Evolutionary conservation across 1,140 invertebrate species (phyloP), one percentile per base, ranked within the genome.

Genomic region (Temnothorax curvispinosus): DNA sequence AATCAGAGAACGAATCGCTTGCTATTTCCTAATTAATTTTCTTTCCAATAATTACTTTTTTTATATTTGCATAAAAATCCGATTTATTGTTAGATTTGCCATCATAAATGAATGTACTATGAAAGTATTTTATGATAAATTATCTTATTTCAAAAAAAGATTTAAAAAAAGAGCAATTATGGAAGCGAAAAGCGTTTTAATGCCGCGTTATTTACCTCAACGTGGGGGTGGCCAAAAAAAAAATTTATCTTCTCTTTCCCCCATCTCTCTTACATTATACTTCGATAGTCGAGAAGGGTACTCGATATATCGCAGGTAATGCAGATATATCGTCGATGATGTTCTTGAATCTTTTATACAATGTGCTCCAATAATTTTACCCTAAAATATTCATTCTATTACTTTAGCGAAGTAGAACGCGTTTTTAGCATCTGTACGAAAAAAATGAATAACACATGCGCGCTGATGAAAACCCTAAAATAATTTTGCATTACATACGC

Each of bases 211-310:
- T 41, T 75, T 35, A 58, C 18, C 56, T 74, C 13, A 27, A 11
- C 5, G 18, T 32, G 11, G 11, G 50, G 7, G 8, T 74, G 18
- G 6, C 44, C 9, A 58, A 74, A 58, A 13, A 75, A 58, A 75
- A 44, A 13, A 58, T 75, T 75, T 75, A 74, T 74, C 18, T 44
- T 1, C 13, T 75, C 54, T 15, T 2, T 7, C 9, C 2, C 13
- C n/a, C 35, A 58, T 75, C n/a, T 75, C 7, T 75, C 32, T 75
- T 58, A 41, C n/a, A 75, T 75, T 58, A 75, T 44, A 13, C 3
- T 15, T 11, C n/a, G 5, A 41, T 11, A 41, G n/a, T 56, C 18
- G 35, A 74, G n/a, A 75, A 27, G 9, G 4, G 11, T 54, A 18
- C n/a, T 75, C 18, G 11, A 75, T 74, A 54, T 47, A 44, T 44